Percentiles rank a stretch among this genome's conserved stretches.
Evolutionary conservation across 1,140 invertebrate species (phyloP).

Genomic region (Sminthurides bifidus): DNA sequence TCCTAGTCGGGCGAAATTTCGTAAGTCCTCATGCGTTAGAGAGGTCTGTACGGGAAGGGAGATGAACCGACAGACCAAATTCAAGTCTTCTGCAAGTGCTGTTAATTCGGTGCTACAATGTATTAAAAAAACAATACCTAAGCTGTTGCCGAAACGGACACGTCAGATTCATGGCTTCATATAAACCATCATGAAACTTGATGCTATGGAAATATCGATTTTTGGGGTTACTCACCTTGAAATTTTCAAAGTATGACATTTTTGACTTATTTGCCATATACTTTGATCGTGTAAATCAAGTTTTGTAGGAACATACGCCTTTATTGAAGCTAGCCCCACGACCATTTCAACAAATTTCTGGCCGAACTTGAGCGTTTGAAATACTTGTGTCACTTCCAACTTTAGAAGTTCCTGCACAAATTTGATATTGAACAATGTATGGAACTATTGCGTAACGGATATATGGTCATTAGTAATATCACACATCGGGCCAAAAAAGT

Average conservation of each 20-base stretch:
- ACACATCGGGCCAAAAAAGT: background rate
- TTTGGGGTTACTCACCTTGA: conserved; percentile 3
- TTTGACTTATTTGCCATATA: conserved; percentile 12
- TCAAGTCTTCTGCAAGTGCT: conserved; percentile 25
- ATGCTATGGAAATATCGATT: too few relatives aligned
- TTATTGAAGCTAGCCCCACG: conserved; percentile 19
- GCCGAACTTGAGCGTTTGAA: conserved; percentile 23
- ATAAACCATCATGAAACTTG: too few relatives aligned
- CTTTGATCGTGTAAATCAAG: conserved; percentile 13
- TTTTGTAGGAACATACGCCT: conserved; percentile 10
- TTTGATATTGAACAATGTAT: background rate
- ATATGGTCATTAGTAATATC: background rate
- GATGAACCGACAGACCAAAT: conserved; percentile 26
- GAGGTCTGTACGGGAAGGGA: conserved; percentile 19
- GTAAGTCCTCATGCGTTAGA: conserved; percentile 15
- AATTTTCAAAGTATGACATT: conserved; percentile 5
- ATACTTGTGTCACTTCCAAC: conserved; percentile 24
- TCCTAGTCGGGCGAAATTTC: conserved; percentile 17
- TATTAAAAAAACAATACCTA: too few relatives aligned
- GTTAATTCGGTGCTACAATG: background rate
- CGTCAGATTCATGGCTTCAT: too few relatives aligned
- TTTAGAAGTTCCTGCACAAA: conserved; percentile 19
- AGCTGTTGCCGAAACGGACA: too few relatives aligned
- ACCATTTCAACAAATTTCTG: conserved; percentile 26
- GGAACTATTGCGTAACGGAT: background rate